Conservation (phyloP, 1,140 invertebrate genomes). For the Leptonema lineaticorne region DNA sequence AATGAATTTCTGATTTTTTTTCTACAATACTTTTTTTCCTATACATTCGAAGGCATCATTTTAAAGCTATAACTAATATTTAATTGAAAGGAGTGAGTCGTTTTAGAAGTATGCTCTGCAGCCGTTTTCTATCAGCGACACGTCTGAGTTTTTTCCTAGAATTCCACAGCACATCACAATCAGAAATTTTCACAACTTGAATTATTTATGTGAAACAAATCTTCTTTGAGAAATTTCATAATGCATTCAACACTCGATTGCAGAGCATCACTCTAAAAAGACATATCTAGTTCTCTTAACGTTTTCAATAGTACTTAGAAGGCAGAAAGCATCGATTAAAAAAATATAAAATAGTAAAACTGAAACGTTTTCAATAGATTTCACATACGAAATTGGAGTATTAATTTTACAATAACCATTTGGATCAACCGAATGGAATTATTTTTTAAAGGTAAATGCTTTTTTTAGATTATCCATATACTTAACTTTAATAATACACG, state of each 20-base stretch:
- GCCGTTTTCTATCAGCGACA: too few species aligned
- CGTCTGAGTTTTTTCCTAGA: too few species aligned
- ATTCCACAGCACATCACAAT: neutral
- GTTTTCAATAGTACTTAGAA: too few species aligned
- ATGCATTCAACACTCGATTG: too few species aligned
- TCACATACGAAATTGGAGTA: conserved; percentile 5
- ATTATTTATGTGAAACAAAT: neutral
- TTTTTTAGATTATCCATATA: conserved; percentile 20
- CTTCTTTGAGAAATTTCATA: too few species aligned
- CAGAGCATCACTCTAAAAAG: too few species aligned
- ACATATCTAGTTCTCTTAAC: too few species aligned
- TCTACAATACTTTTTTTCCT: conserved; percentile 11
- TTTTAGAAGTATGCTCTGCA: neutral
- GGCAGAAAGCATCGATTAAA: conserved; percentile 2
- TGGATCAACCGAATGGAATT: neutral
- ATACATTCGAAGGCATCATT: conserved; percentile 40
- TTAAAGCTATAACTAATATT: conserved; percentile 42
- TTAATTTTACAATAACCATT: neutral
- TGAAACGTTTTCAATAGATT: conserved; percentile 4
- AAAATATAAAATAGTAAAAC: conserved; percentile 1
- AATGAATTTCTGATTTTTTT: conserved; percentile 7
- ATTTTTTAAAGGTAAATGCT: conserved; percentile 24
- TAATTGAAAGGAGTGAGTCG: conserved; percentile 29
- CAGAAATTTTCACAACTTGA: neutral
- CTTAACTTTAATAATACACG: conserved; percentile 16